Conservation (phyloP, 2,888 invertebrate genomes). For the Trilocha varians region DNA sequence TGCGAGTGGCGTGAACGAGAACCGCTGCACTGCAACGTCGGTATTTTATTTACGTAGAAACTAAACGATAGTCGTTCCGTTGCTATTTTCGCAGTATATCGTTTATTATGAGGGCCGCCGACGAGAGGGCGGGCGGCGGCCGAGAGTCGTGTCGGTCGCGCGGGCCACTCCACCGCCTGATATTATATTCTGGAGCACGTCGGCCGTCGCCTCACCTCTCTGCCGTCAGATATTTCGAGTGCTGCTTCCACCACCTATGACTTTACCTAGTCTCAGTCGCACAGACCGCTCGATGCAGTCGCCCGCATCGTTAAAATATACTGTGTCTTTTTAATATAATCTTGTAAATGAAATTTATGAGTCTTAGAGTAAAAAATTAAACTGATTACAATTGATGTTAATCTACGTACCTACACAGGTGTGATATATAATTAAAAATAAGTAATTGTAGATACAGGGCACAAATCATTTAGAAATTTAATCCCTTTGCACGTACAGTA, state of each 20-base stretch:
- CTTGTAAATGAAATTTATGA: too few relatives aligned
- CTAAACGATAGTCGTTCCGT: slow-evolving; percentile 46
- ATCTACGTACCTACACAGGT: neutral
- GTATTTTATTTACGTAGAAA: slow-evolving; percentile 65
- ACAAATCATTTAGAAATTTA: neutral
- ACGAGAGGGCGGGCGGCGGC: slow-evolving; percentile 31
- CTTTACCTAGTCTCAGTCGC: slow-evolving; percentile 65
- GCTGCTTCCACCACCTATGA: slow-evolving; percentile 67
- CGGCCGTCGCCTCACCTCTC: slow-evolving; percentile 64
- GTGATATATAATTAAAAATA: neutral
- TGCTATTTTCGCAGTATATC: slow-evolving; percentile 69
- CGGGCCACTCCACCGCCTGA: slow-evolving; percentile 62
- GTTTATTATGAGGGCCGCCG: slow-evolving; percentile 55
- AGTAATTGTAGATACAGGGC: neutral
- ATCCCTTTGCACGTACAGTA: too few relatives aligned
- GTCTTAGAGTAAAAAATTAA: too few relatives aligned
- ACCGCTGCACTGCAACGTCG: slow-evolving; percentile 44
- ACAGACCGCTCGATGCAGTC: slow-evolving; percentile 55
- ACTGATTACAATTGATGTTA: neutral
- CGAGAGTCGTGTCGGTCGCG: slow-evolving; percentile 45
- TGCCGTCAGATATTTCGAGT: slow-evolving; percentile 71
- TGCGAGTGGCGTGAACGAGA: slow-evolving; percentile 43
- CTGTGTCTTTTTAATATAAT: neutral
- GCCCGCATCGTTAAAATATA: slow-evolving; percentile 41
- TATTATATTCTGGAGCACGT: slow-evolving; percentile 73